These are phyloP conservation scores for Caranx ignobilis DNA, from an alignment of 2,113 vertebrate species.

Conservation along the genomic window DNA sequence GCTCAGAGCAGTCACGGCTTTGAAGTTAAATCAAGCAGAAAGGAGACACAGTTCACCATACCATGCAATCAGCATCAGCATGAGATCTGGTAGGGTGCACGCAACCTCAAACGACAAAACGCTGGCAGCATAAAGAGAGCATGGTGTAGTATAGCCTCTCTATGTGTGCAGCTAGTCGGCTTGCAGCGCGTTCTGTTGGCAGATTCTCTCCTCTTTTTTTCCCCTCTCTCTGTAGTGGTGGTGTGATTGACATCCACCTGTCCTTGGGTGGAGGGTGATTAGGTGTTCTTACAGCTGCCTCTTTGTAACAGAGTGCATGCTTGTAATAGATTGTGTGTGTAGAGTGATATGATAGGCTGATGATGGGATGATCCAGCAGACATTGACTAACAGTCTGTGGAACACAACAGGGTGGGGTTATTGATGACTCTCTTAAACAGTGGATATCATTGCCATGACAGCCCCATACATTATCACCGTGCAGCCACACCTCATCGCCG, in stretches of 20 bases:
- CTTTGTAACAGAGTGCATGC: conserved; percentile 50
- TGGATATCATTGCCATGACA: conserved; percentile 78
- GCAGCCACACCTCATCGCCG: conserved; percentile 39
- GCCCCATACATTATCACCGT: conserved; percentile 70
- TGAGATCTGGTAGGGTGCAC: conserved; percentile 31
- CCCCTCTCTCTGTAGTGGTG: not conserved
- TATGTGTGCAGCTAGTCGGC: not conserved
- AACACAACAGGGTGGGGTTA: conserved; percentile 73
- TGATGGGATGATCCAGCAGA: conserved; percentile 71
- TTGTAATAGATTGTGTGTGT: conserved; percentile 60
- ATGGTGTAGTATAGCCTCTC: not conserved
- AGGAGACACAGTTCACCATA: conserved; percentile 63
- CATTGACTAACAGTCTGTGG: conserved; percentile 64
- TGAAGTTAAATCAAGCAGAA: conserved; percentile 75
- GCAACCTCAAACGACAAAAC: conserved; percentile 50
- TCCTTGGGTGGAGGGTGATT: conserved; percentile 63
- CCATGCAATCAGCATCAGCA: conserved; percentile 61
- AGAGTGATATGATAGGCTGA: conserved; percentile 63
- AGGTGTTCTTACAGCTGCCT: conserved; percentile 57
- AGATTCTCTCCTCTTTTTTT: conserved; percentile 11
- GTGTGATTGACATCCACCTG: conserved; percentile 62
- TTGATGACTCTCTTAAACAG: conserved; percentile 77
- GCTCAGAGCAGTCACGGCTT: conserved; percentile 56
- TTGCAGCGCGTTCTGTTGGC: not conserved
- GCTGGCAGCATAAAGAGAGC: conserved; percentile 13